phyloP scores from a whole-genome alignment of 2,888 invertebrate genomes.

The Calameuta idolon region DNA sequence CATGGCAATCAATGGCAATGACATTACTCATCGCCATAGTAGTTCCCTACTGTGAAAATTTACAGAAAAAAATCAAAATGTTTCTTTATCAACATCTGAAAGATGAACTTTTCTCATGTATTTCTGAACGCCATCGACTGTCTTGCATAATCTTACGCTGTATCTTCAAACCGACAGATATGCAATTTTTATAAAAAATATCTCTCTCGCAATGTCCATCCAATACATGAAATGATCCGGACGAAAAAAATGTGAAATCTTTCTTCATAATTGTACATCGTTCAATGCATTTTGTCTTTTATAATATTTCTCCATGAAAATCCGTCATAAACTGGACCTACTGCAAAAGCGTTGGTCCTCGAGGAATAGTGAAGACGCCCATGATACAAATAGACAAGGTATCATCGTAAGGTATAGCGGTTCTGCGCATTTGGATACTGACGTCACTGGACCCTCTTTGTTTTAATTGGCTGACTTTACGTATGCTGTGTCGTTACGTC shows the following conservation, averaged over 20 bases:
- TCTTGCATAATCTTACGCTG: not conserved
- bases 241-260: not conserved
- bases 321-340: not conserved
- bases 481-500: too few species aligned
- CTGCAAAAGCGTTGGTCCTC: not conserved
- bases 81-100: not conserved
- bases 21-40: conserved; percentile 6
- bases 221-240: not conserved
- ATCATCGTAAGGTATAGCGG: too few species aligned
- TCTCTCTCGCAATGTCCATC: not conserved
- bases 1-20: not conserved
- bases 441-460: too few species aligned
- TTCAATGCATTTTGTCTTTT: not conserved
- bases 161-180: not conserved
- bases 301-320: not conserved
- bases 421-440: too few species aligned
- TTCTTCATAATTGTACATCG: not conserved
- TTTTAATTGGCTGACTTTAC: too few species aligned
- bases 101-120: not conserved
- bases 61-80: not conserved
- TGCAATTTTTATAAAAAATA: not conserved
- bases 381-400: too few species aligned
- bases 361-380: not conserved
- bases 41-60: not conserved
- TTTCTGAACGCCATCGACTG: not conserved